These are phyloP conservation scores for Asteroscopus sphinx DNA, from an alignment of 2,888 invertebrate genomes.

Conservation along the genomic window DNA sequence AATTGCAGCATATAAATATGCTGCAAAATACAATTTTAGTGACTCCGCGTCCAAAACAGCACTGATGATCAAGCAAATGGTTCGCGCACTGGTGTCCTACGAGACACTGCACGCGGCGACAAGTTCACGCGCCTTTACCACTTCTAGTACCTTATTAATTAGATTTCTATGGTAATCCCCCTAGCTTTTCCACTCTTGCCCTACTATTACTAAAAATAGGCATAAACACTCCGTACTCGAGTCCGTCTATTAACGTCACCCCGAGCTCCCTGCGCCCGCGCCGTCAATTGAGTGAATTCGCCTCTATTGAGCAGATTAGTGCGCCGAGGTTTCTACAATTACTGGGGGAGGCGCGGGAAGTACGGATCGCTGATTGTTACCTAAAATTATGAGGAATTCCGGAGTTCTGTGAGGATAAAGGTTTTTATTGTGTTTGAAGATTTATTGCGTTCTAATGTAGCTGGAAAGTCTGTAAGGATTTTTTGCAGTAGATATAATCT, in stretches of 20 bases:
- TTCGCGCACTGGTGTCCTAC: too few species aligned
- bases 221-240: conserved; percentile 30
- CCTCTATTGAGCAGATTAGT: conserved; percentile 84
- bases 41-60: too few species aligned
- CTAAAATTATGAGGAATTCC: conserved; percentile 41
- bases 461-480: too few species aligned
- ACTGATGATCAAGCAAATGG: too few species aligned
- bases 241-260: conserved; percentile 58
- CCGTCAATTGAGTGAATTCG: conserved; percentile 83
- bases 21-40: too few species aligned
- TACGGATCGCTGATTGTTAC: conserved; percentile 48
- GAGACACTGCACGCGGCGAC: too few species aligned
- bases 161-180: too few species aligned
- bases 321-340: conserved; percentile 77
- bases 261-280: conserved; percentile 65
- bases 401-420: not conserved
- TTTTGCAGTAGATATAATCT: too few species aligned
- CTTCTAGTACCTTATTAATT: too few species aligned
- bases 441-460: too few species aligned
- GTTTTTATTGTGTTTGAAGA: not conserved
- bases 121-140: too few species aligned
- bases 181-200: not conserved
- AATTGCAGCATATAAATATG: too few species aligned
- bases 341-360: conserved; percentile 64
- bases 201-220: conserved; percentile 43